These are phyloP conservation scores for Hirtodrosophila trivittata DNA, from an alignment of 2,888 invertebrate genomes.

Conservation along the genomic window DNA sequence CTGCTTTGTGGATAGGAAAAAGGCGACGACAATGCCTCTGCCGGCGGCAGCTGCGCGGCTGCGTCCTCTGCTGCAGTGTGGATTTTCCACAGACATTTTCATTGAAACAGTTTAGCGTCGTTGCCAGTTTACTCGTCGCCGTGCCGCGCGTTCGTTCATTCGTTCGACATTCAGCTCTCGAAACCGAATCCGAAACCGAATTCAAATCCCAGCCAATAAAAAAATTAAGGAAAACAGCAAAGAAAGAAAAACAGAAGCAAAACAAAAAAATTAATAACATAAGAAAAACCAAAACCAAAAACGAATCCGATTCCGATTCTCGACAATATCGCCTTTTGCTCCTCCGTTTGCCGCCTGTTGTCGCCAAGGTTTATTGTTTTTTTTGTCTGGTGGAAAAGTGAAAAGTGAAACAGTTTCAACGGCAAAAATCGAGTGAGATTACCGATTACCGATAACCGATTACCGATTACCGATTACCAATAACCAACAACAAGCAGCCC, in stretches of 20 bases:
- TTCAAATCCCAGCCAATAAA: constrained; percentile 10
- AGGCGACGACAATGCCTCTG: constrained; percentile 30
- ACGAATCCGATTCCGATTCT: constrained; percentile 4
- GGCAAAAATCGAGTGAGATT: constrained; percentile 9
- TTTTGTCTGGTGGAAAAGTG: constrained; percentile 32
- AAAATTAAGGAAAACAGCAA: constrained; percentile 8
- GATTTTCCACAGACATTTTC: constrained; percentile 71
- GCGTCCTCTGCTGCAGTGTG: constrained; percentile 35
- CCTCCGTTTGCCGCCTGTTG: background rate
- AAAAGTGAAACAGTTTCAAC: constrained; percentile 22
- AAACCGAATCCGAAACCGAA: constrained; percentile 4
- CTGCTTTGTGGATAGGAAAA: constrained; percentile 60
- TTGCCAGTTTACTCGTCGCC: constrained; percentile 71
- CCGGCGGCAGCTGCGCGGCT: constrained; percentile 23
- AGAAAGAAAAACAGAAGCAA: constrained; percentile 3
- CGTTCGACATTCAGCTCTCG: constrained; percentile 65
- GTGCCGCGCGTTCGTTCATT: constrained; percentile 73
- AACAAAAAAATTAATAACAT: background rate
- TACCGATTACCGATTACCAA: constrained; percentile 9
- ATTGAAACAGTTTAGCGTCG: constrained; percentile 59
- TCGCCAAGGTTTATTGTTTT: constrained; percentile 16
- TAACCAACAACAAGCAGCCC: too few species aligned
- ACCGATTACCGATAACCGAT: constrained; percentile 18
- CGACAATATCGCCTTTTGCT: constrained; percentile 6
- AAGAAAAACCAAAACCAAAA: constrained; percentile 6